These are phyloP conservation scores for Macropus fuliginosus DNA, from an alignment of 2,797 vertebrate species.

Conservation along the genomic window DNA sequence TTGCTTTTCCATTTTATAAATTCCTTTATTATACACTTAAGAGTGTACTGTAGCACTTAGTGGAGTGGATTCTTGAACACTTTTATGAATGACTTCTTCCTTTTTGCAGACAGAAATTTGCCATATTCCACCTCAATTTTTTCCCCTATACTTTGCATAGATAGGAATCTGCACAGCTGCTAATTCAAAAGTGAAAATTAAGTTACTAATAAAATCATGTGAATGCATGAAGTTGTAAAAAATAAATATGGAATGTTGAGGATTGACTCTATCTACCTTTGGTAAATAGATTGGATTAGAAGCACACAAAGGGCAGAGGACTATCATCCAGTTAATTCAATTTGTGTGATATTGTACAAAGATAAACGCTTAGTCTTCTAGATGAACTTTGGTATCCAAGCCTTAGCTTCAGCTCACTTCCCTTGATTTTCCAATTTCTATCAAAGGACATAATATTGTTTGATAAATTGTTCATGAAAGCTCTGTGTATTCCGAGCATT, in stretches of 20 bases:
- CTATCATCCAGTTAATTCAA: background rate
- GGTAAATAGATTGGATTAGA: background rate
- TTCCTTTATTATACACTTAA: background rate
- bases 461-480: background rate
- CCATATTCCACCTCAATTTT: background rate
- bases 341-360: background rate
- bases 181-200: background rate
- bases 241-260: background rate
- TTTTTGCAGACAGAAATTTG: background rate
- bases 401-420: background rate
- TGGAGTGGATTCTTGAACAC: background rate
- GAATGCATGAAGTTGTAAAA: background rate
- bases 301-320: background rate
- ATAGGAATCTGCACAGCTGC: background rate
- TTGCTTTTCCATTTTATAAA: background rate
- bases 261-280: background rate
- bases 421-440: background rate
- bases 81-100: background rate
- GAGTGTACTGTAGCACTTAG: background rate
- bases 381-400: background rate
- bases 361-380: background rate
- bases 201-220: background rate
- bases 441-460: background rate
- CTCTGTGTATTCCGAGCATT: background rate
- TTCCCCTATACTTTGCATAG: background rate